Evolutionary conservation across 2,888 invertebrate genomes (phyloP).

Genomic region (Keiferia lycopersicella): DNA sequence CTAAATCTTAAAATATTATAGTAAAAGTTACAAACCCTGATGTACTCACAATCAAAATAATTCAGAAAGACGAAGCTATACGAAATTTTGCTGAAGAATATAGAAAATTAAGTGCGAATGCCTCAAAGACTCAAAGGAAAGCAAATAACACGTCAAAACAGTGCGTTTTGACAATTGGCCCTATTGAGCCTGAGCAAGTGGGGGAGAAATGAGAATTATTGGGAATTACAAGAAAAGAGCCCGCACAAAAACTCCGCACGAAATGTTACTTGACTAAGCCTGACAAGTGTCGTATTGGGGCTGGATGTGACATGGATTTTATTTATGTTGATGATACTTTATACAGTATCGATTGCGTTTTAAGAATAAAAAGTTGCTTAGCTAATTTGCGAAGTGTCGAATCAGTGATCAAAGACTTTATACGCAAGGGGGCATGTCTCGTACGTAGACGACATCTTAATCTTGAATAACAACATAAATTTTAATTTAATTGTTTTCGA

Average conservation of each 20-base stretch:
- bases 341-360: too few relatives aligned
- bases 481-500: too few relatives aligned
- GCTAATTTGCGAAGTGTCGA: too few relatives aligned
- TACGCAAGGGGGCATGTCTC: too few relatives aligned
- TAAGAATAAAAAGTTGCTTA: too few relatives aligned
- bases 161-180: constrained; percentile 63
- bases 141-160: constrained; percentile 61
- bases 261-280: constrained; percentile 7
- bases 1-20: not conserved
- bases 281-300: constrained; percentile 18
- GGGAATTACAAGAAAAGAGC: constrained; percentile 65
- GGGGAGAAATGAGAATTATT: constrained; percentile 53
- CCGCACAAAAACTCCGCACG: constrained; percentile 44
- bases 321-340: constrained; percentile 5
- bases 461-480: too few relatives aligned
- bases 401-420: too few relatives aligned
- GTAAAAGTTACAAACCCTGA: not conserved
- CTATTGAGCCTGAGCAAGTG: constrained; percentile 54
- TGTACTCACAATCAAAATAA: not conserved
- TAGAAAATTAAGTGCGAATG: constrained; percentile 35
- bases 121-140: constrained; percentile 50
- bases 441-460: too few relatives aligned
- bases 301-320: constrained; percentile 42
- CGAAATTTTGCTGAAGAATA: constrained; percentile 27
- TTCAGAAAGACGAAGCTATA: constrained; percentile 34